Evolutionary conservation across 2,113 vertebrate species (phyloP).

Genomic region (Gymnarchus niloticus): DNA sequence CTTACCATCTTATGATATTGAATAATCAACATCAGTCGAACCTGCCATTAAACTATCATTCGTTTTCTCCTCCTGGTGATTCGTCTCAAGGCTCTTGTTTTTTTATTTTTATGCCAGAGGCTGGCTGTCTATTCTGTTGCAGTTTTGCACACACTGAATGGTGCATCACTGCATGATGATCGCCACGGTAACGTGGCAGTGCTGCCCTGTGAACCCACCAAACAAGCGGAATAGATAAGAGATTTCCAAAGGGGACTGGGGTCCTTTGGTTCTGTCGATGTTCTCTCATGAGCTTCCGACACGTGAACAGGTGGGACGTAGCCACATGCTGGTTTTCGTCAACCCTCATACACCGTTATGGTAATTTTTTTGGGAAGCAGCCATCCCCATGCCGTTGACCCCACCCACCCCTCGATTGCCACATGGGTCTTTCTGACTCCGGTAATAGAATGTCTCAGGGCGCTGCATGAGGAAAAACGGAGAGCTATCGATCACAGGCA

Average conservation of each 20-base stretch:
- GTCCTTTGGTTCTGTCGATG: neutral
- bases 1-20: neutral
- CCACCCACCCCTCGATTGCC: neutral
- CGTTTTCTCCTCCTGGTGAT: neutral
- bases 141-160: neutral
- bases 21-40: neutral
- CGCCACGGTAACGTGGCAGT: neutral
- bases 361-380: conserved; percentile 21
- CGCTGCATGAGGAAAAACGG: conserved; percentile 36
- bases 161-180: too few species aligned
- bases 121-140: neutral
- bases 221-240: neutral
- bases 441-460: conserved; percentile 45
- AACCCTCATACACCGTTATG: neutral
- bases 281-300: neutral
- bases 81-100: neutral
- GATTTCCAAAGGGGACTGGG: neutral
- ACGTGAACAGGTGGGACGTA: neutral
- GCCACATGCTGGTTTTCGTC: neutral
- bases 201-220: neutral
- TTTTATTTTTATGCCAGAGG: neutral
- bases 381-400: neutral
- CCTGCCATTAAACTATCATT: neutral
- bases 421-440: conserved; percentile 36
- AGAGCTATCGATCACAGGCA: conserved; percentile 67